Base-by-base conservation (phyloP, 2,113 vertebrate genomes). In the Chunga burmeisteri region DNA sequence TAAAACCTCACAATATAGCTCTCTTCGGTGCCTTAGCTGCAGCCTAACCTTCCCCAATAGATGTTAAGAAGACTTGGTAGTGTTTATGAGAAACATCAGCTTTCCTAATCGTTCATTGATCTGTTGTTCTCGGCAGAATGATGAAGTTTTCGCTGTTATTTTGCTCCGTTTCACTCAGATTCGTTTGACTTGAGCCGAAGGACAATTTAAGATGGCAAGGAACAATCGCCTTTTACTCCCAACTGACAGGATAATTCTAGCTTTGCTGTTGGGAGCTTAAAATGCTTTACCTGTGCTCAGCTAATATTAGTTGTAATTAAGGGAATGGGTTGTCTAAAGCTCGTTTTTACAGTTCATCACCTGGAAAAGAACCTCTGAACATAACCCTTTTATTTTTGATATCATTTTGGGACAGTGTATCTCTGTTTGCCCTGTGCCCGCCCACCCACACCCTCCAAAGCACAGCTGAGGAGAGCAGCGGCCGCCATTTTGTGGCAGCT, bases 51-150 rank as follows among this genome's bases (percentile, higher is more conserved):
- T 47, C 53, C 77, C n/a, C 23, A 1, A 23, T 52, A 55, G 84
- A 75, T 67, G 70, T 91, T 94, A 73, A 71, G 81, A 71, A 74
- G 47, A 25, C 58, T 56, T 56, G 32, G 56, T 90, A 70, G 92
- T 81, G 75, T 88, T 97, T 81, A 91, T 77, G 82, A 95, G 91
- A 82, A 94, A 93, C 62, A 84, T 94, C 50, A 78, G 81, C 86
- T 79, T 78, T 65, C 40, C 56, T 96, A 93, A 96, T 94, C 14
- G 25, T 92, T 90, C 96, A 94, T 90, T 94, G 97, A 96, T 97
- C 93, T 90, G 95, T 96, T 91, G 84, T 96, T 95, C 93, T 86
- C 86, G 61, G 90, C 11, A 22, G 92, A 88, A 68, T 52, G 56
- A 86, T 84, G 78, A 94, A 50, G 91, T 59, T 91, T 65, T 30